Evolutionary conservation across 2,888 invertebrate genomes (phyloP).

Genomic region (Gymnosoma rotundatum): DNA sequence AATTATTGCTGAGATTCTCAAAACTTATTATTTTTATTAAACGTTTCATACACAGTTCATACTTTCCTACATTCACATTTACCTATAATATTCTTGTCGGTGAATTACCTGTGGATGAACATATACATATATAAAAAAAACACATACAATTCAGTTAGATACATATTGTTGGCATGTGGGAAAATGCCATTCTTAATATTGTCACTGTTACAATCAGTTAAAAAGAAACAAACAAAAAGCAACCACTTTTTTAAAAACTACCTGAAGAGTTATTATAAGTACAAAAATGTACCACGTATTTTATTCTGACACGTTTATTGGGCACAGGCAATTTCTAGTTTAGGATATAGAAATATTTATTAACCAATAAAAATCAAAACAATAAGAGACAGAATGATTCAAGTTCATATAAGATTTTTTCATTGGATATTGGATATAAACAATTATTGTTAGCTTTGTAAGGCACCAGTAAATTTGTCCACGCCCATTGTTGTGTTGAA

Average conservation of each 20-base stretch:
- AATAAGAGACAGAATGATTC: conserved; percentile 11
- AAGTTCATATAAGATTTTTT: not conserved
- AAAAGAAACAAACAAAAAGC: conserved; percentile 74
- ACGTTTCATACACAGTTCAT: too few relatives aligned
- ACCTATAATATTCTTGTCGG: too few relatives aligned
- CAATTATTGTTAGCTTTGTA: not conserved
- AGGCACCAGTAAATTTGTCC: not conserved
- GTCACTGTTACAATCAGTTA: conserved; percentile 73
- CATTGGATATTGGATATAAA: not conserved
- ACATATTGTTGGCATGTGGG: conserved; percentile 75
- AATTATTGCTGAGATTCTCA: too few relatives aligned
- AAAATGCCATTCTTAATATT: conserved; percentile 76
- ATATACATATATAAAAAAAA: not conserved
- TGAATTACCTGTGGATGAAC: not conserved
- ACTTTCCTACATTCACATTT: too few relatives aligned
- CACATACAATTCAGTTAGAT: not conserved
- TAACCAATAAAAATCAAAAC: conserved; percentile 17
- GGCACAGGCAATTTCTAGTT: conserved; percentile 65
- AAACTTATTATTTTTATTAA: too few relatives aligned
- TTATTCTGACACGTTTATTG: conserved; percentile 61
- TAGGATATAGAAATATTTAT: not conserved
- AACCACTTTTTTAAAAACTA: conserved; percentile 57
- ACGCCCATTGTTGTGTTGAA: conserved; percentile 14
- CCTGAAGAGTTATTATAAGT: conserved; percentile 50
- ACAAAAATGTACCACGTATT: not conserved